Conservation (phyloP, 1,140 invertebrate genomes). For the Heliconius eleuchia region DNA sequence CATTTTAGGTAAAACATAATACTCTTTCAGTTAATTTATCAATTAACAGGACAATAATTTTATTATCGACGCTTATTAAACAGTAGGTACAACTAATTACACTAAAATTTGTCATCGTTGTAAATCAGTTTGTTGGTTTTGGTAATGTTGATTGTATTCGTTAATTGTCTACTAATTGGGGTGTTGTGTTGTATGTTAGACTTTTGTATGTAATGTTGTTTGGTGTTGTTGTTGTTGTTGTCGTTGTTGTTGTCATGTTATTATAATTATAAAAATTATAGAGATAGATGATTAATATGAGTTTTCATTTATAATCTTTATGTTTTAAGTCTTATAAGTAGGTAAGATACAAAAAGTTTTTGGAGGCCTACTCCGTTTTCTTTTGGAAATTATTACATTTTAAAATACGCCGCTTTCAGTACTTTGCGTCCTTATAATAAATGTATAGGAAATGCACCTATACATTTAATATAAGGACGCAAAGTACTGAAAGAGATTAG, state of each 20-base stretch:
- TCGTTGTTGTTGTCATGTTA: background rate
- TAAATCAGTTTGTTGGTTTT: conserved; percentile 38
- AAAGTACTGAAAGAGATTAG: too few species aligned
- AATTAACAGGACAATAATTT: conserved; percentile 31
- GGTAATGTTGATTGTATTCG: conserved; percentile 32
- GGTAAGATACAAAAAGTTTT: too few species aligned
- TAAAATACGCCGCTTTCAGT: too few species aligned
- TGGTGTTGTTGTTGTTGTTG: background rate
- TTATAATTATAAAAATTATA: background rate
- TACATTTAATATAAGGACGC: too few species aligned
- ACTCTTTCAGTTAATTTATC: conserved; percentile 34
- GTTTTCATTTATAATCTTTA: background rate
- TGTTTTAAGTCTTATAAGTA: background rate
- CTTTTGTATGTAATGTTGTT: background rate
- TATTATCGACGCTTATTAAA: conserved; percentile 36
- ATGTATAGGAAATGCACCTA: too few species aligned
- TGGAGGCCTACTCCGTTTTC: too few species aligned
- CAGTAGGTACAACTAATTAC: conserved; percentile 32
- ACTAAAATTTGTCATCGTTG: conserved; percentile 35
- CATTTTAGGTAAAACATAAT: conserved; percentile 35
- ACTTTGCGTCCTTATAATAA: too few species aligned
- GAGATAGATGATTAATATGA: background rate
- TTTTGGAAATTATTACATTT: too few species aligned
- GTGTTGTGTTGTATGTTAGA: conserved; percentile 4
- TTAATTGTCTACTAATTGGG: conserved; percentile 27